phyloP scores from a whole-genome alignment of 92 coral and sea anemone species.

The Anthopleura xanthogrammica region DNA sequence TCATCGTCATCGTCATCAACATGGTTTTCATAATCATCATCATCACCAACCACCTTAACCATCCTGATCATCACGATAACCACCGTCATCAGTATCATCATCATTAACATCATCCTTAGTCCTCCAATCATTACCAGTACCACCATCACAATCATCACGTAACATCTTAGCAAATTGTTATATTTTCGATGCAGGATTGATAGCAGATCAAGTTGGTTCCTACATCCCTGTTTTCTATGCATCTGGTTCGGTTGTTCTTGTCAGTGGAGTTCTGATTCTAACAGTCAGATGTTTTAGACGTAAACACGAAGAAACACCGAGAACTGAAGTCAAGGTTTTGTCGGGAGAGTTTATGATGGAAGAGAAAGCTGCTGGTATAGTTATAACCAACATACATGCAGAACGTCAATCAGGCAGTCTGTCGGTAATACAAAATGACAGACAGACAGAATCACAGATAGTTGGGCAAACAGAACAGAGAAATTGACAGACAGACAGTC shows the following conservation, averaged over 20 bases:
- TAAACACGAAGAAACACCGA: neutral
- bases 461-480: neutral
- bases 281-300: slow-evolving; percentile 24
- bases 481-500: too few species aligned
- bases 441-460: neutral
- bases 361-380: neutral
- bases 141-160: neutral
- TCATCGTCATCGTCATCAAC: neutral
- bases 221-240: slow-evolving; percentile 36
- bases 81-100: neutral
- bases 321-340: neutral
- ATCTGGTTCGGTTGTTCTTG: slow-evolving; percentile 28
- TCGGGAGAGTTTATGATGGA: neutral
- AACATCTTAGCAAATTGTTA: neutral
- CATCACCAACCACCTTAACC: too few species aligned
- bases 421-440: neutral
- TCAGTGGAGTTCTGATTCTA: slow-evolving; percentile 31
- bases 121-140: too few species aligned
- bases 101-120: neutral
- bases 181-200: slow-evolving; percentile 16
- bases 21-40: too few species aligned
- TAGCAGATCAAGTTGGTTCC: slow-evolving; percentile 34
- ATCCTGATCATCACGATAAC: neutral
- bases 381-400: neutral
- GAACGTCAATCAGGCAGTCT: neutral